phyloP scores from a whole-genome alignment of 2,888 invertebrate species.

The Melanotus villosus region DNA sequence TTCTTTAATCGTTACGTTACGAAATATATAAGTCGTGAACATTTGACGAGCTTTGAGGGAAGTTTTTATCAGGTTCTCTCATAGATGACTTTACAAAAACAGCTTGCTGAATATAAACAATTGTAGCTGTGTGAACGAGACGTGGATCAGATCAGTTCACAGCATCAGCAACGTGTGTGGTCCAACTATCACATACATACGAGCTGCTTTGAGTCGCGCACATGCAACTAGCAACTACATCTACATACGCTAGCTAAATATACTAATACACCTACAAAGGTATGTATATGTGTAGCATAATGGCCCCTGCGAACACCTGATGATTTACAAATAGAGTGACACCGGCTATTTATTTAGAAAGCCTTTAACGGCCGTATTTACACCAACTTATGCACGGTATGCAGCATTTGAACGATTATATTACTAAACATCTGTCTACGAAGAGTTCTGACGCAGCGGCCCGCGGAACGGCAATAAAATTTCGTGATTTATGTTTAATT shows the following conservation, averaged over 20 bases:
- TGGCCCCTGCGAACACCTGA: slow-evolving; percentile 45
- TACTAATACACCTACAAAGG: slow-evolving; percentile 43
- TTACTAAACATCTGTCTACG: slow-evolving; percentile 18
- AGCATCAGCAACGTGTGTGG: slow-evolving; percentile 61
- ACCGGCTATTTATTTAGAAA: slow-evolving; percentile 41
- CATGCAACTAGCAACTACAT: slow-evolving; percentile 41
- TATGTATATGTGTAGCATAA: slow-evolving; percentile 26
- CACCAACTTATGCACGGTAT: slow-evolving; percentile 20
- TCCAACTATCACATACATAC: slow-evolving; percentile 54
- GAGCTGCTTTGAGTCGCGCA: slow-evolving; percentile 26
- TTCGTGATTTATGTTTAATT: slow-evolving; percentile 13
- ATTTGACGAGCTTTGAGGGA: slow-evolving; percentile 1
- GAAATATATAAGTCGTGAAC: not conserved
- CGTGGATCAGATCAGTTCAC: slow-evolving; percentile 61
- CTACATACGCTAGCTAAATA: slow-evolving; percentile 39
- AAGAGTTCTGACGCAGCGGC: not conserved
- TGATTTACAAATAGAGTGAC: slow-evolving; percentile 51
- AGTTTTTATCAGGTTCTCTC: slow-evolving; percentile 10
- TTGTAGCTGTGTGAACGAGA: slow-evolving; percentile 58
- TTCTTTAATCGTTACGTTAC: slow-evolving; percentile 12
- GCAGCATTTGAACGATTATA: slow-evolving; percentile 14
- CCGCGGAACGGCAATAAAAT: slow-evolving; percentile 1
- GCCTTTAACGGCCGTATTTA: slow-evolving; percentile 27
- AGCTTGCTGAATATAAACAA: slow-evolving; percentile 50
- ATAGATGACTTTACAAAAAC: slow-evolving; percentile 41